Percentiles rank a stretch among this genome's conserved stretches.
Conservation (phyloP, 2,888 invertebrate species). For the Cephus pulcher region DNA sequence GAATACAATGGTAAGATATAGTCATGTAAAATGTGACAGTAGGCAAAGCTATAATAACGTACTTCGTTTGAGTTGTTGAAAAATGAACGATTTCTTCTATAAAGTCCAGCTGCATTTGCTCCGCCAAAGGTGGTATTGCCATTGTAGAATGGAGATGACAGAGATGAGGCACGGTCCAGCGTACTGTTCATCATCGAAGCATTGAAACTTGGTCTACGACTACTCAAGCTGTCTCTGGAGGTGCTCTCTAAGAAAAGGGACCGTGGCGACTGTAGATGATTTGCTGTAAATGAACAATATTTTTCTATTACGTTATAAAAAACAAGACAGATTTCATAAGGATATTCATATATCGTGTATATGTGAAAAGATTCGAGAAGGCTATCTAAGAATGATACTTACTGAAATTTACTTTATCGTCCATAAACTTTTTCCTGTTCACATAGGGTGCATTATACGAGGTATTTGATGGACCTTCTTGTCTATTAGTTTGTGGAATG, state of each 20-base stretch:
- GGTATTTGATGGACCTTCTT: slow-evolving; percentile 49
- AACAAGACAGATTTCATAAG: neutral
- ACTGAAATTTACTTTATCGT: slow-evolving; percentile 58
- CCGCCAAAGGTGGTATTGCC: slow-evolving; percentile 83
- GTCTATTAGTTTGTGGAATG: slow-evolving; percentile 64
- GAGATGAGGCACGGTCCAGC: slow-evolving; percentile 62
- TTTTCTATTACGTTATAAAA: slow-evolving; percentile 3
- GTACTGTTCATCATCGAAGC: slow-evolving; percentile 66
- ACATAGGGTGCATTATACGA: slow-evolving; percentile 46
- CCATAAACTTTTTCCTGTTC: slow-evolving; percentile 50
- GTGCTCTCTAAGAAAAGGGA: slow-evolving; percentile 63
- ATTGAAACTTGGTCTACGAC: slow-evolving; percentile 69
- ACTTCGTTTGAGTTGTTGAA: slow-evolving; percentile 51
- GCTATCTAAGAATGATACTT: slow-evolving; percentile 27
- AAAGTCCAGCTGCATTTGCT: slow-evolving; percentile 66
- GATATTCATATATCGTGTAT: neutral
- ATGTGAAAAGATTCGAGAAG: neutral
- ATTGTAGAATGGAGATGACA: slow-evolving; percentile 79
- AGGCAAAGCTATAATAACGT: slow-evolving; percentile 9
- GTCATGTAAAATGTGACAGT: neutral
- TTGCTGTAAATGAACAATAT: slow-evolving; percentile 43
- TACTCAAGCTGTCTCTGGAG: slow-evolving; percentile 67
- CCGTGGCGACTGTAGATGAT: slow-evolving; percentile 58
- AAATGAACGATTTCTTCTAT: slow-evolving; percentile 46
- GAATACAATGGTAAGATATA: no score